Base-by-base conservation (phyloP, 2,888 invertebrate genomes). In the Cephus spinipes region DNA sequence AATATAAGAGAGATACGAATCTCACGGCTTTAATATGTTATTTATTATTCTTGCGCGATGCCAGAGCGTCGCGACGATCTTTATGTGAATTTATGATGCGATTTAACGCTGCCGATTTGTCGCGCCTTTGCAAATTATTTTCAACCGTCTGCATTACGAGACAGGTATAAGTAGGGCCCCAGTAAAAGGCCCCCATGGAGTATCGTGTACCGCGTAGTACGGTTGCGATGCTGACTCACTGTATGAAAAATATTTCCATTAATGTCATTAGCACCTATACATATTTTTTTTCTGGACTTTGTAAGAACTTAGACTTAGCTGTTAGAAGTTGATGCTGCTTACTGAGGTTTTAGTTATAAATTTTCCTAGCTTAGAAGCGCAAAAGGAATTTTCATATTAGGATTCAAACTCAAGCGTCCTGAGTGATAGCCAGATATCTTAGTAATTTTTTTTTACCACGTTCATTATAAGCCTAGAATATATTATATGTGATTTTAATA, bases 321-420 rank as follows among this genome's bases (percentile, higher is more conserved):
- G 23, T 2, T 55, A 23, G 2, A 55, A 55, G 23, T 55, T 55
- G 55, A 55, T 55, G 9, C 9, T 55, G 55, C 1, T 23, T 23
- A 55, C 23, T 23, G 55, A 23, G 55, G 23, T 2, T 55, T 55
- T 55, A 2, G 55, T 23, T 9, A 23, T 55, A 9, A 23, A 23
- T 55, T 23, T 9, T 23, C 9, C 9, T 55, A 23, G 9, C 23
- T 23, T 55, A 9, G 55, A 55, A 55, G 15, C 23, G 23, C 3
- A 85, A 88, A 89, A 89, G 90, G 85, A 79, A 83, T 93, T 93
- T 55, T 23, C 55, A 6, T 55, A 55, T 23, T 9, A 23, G 23
- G 93, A 93, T 93, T 93, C 93, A 93, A 94, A 93, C 93, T 93
- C 93, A 93, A 93, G 93, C 93, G 93, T 93, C 93, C 93, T 93